Evolutionary conservation across 2,113 vertebrate species (phyloP), one percentile per base, ranked within the genome.

Genomic region (Oncorhynchus mykiss): DNA sequence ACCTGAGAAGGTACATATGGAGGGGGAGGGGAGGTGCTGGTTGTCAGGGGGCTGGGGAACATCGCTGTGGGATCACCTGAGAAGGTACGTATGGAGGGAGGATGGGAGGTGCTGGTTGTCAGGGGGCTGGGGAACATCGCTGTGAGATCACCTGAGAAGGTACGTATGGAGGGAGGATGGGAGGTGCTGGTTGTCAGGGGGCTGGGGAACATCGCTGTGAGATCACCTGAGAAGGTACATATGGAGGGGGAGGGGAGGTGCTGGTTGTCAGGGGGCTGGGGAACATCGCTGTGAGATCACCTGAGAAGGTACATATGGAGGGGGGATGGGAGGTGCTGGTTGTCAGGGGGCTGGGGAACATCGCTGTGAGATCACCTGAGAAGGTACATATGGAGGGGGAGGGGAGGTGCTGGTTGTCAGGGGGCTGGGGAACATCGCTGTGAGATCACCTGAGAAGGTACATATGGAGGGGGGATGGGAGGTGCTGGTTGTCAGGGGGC

Each of bases 21-120:
- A 4, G 29, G n/a, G n/a, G n/a, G n/a, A n/a, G n/a, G 29, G 4
- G 29, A 4, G 29, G 29, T 96, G 93, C 82, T 97, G 83, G 91
- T 93, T 0, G 91, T 99, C 1, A 93, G 95, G 0, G 97, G 96
- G 0, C 87, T 98, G 65, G 96, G 95, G 68, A 97, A 98, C 75
- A 73, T 95, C 0, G 91, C 95, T 0, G 66, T 75, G 0, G 95
- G 96, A 20, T 94, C 95, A 0, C 95, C 95, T 0, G 95, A 95
- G 2, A 96, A 98, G 95, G 96, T 97, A 29, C 34, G 4, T 29
- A 5, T 3, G 48, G 48, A 49, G 48, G 9, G 48, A 1, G 45
- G 45, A 5, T 9, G 7, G 9, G 48, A 2, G 48, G 48, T 96
- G 93, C 82, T 97, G 83, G 91, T 93, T 0, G 91, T 98, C 1